These are phyloP conservation scores for Scolopax mira DNA, from an alignment of 2,113 vertebrate genomes.

Conservation along the genomic window DNA sequence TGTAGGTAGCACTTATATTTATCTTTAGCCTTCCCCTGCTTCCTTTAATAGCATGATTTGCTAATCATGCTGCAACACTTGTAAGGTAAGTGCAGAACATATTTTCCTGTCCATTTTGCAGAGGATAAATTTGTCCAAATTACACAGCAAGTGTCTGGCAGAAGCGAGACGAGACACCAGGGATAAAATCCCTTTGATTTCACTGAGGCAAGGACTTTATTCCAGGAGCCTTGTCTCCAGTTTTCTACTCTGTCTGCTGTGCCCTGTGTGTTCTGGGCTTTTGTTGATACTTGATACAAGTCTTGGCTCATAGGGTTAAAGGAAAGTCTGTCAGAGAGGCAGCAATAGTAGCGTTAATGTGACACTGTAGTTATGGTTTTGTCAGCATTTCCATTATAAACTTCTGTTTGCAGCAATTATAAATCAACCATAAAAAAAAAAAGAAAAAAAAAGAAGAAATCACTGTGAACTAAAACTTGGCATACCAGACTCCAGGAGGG, in stretches of 20 bases:
- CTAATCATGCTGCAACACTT: conserved; percentile 14
- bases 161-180: not conserved
- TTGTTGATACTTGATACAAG: conserved; percentile 9
- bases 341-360: not conserved
- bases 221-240: not conserved
- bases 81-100: conserved; percentile 21
- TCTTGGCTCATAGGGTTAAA: conserved; percentile 9
- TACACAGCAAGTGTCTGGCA: conserved; percentile 40
- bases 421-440: conserved; percentile 1
- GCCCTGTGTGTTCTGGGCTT: not conserved
- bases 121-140: conserved; percentile 32
- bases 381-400: conserved; percentile 48
- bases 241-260: not conserved
- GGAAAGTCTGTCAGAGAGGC: not conserved
- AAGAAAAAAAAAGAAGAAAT: not conserved
- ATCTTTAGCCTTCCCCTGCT: not conserved
- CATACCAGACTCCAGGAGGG: conserved; percentile 54
- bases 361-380: conserved; percentile 27
- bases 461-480: conserved; percentile 42
- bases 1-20: conserved; percentile 23
- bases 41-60: not conserved
- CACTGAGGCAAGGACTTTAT: conserved; percentile 4
- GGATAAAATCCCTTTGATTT: conserved; percentile 41
- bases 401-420: conserved; percentile 39
- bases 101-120: conserved; percentile 47